Evolutionary conservation across 1,140 invertebrate species (phyloP).

Genomic region (Drosophila ambigua): DNA sequence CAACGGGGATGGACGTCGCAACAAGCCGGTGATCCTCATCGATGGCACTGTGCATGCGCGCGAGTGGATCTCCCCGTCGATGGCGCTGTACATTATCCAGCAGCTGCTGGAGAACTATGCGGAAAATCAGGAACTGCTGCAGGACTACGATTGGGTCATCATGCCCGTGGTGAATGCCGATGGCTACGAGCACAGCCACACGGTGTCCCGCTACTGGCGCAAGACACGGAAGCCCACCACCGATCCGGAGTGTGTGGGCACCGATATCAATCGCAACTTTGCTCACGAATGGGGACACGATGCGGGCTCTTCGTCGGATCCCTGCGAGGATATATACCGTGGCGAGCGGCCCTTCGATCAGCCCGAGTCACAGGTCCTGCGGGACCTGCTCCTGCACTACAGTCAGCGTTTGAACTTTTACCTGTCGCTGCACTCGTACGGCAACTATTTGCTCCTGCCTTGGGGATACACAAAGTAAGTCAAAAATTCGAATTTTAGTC

Average conservation of each 20-base stretch:
- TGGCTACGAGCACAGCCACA: constrained; percentile 79
- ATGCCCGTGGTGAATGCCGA: constrained; percentile 86
- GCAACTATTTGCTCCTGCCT: constrained; percentile 88
- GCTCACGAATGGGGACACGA: constrained; percentile 86
- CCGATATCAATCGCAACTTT: constrained; percentile 88
- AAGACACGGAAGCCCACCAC: constrained; percentile 82
- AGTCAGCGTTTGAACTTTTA: constrained; percentile 86
- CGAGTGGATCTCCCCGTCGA: constrained; percentile 89
- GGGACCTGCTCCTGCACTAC: constrained; percentile 84
- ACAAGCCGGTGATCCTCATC: constrained; percentile 85
- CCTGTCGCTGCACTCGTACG: constrained; percentile 89
- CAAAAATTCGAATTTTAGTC: neutral
- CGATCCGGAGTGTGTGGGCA: constrained; percentile 81
- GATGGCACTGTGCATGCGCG: constrained; percentile 87
- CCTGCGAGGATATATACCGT: constrained; percentile 88
- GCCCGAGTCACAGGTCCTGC: constrained; percentile 85
- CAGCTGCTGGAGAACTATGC: constrained; percentile 85
- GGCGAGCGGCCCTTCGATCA: constrained; percentile 89
- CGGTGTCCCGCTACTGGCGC: constrained; percentile 84
- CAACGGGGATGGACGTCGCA: constrained; percentile 62
- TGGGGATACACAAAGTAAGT: constrained; percentile 87
- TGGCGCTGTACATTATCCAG: constrained; percentile 87
- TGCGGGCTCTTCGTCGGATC: constrained; percentile 86
- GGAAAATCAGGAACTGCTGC: constrained; percentile 82
- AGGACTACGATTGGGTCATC: constrained; percentile 86